Base-by-base conservation (phyloP, 2,888 invertebrate genomes). In the Bimastos eiseni region DNA sequence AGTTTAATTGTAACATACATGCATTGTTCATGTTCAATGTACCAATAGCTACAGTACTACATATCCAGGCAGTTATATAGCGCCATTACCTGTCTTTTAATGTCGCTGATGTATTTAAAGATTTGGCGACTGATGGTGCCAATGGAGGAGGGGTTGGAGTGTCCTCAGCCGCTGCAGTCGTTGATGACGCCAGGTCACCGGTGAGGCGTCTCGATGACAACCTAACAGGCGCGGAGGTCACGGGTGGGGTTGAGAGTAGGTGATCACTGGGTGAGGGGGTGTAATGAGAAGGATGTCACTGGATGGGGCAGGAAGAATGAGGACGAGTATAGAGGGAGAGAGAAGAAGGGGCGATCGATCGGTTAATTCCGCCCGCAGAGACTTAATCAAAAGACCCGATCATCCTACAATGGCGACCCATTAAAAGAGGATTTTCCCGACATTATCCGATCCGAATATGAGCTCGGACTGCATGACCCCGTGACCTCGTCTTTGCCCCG, bases 201-300 rank as follows among this genome's bases (percentile, higher is more conserved):
- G 17, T 70, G 30, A n/a, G n/a, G 0, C 4, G n/a, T 70, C 70
- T 70, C 70, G 70, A n/a, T 70, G 70, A 70, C 70, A 70, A n/a
- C 70, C n/a, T 70, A 70, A 70, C 30, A 36, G 90, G 41, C 44
- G 44, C 38, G 24, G 90, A 90, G 86, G 49, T 88, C 44, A 37
- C 44, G 3, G 21, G 44, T 41, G 88, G 88, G 30, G 90, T n/a
- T n/a, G n/a, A n/a, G n/a, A n/a, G n/a, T n/a, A n/a, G n/a, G n/a
- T n/a, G n/a, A n/a, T n/a, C n/a, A n/a, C n/a, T n/a, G n/a, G n/a
- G n/a, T n/a, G n/a, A n/a, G n/a, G n/a, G n/a, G n/a, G n/a, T n/a
- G n/a, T n/a, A n/a, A n/a, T n/a, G n/a, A n/a, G n/a, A 86, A 38
- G 24, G 90, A 90, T 37, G 49, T 88, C 44, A 37, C 44, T n/a